Conservation (phyloP, 2,113 vertebrate species). For the Empidonax traillii region DNA sequence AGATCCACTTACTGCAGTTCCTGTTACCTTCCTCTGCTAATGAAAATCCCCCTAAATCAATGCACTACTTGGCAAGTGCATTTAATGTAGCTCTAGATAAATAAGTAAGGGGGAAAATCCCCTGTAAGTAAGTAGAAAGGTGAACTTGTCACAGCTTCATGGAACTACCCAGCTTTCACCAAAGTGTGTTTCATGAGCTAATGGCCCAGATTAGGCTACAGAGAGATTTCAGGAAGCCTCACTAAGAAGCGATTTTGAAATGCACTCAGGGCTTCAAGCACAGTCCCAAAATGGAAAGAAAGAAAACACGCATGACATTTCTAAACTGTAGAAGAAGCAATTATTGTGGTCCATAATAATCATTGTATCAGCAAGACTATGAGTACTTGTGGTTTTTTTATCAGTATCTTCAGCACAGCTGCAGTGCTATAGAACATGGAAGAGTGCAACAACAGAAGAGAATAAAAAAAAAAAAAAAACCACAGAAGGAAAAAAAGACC, state of each 20-base stretch:
- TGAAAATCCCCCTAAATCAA: neutral
- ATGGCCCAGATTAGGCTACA: neutral
- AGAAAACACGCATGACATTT: neutral
- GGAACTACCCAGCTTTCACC: neutral
- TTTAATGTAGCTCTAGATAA: neutral
- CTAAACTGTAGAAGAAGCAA: neutral
- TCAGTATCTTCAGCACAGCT: neutral
- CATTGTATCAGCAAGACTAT: neutral
- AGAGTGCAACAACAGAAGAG: neutral
- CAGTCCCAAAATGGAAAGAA: neutral
- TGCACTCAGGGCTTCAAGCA: neutral
- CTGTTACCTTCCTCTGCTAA: neutral
- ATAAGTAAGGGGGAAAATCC: neutral
- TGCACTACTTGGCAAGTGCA: neutral
- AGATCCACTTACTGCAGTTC: slow-evolving; percentile 7
- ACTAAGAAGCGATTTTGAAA: neutral
- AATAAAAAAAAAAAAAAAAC: neutral
- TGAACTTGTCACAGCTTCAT: neutral
- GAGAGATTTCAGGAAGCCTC: neutral
- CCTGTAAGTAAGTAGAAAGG: neutral
- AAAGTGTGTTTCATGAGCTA: neutral
- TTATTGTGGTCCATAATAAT: neutral
- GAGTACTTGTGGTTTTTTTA: neutral
- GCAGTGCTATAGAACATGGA: neutral
- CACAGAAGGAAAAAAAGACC: neutral